These are phyloP conservation scores for Axinella damicornis DNA, from an alignment of 37 sponge, comb jelly and placozoan species.

Conservation along the genomic window DNA sequence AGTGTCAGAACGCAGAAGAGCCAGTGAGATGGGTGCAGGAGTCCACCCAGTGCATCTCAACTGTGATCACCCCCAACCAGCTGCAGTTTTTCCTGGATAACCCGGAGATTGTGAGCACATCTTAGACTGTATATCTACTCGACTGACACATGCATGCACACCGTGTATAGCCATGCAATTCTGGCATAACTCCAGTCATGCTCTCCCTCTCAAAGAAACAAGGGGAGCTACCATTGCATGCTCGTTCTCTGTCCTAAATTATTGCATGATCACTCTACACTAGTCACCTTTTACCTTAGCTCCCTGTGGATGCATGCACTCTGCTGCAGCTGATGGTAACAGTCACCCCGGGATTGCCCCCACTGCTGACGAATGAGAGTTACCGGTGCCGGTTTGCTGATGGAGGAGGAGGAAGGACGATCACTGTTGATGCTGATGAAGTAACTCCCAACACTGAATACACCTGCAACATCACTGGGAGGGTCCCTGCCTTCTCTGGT, in stretches of 20 bases:
- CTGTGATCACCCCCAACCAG: conserved; percentile 12
- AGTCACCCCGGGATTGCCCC: conserved; percentile 40
- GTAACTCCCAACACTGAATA: neutral
- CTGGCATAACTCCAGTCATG: no score
- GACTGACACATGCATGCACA: no score
- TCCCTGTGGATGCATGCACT: no score
- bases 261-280: no score
- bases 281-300: no score
- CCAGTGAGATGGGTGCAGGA: conserved; percentile 28
- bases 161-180: no score
- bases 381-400: conserved; percentile 41
- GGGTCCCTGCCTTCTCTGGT: conserved; percentile 3
- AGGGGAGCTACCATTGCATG: no score
- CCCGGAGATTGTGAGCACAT: conserved; percentile 10
- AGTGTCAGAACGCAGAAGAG: conserved; percentile 58
- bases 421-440: conserved; percentile 16
- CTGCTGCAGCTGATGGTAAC: conserved; percentile 1
- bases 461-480: conserved; percentile 19
- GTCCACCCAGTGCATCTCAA: conserved; percentile 4
- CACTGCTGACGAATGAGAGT: conserved; percentile 21
- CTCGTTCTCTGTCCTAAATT: no score
- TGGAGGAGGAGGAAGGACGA: neutral
- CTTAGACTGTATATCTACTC: no score
- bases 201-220: no score
- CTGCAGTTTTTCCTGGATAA: conserved; percentile 20